Evolutionary conservation across 2,797 vertebrate species (phyloP), one percentile per base, ranked within the genome.

Genomic region (Neoniphon sammara): DNA sequence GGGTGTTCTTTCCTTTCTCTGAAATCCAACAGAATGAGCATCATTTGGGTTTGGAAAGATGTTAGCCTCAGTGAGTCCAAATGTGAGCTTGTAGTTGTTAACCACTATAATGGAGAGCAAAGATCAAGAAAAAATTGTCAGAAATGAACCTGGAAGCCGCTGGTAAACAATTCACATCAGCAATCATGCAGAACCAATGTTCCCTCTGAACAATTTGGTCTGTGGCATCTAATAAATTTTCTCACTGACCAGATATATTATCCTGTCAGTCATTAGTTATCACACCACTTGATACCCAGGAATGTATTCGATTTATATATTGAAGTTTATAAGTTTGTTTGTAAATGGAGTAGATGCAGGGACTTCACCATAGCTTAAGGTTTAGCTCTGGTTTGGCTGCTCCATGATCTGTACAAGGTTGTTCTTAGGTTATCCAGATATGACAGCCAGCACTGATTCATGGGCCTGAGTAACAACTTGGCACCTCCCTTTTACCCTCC

Each of bases 361-460:
- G 12, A 30, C 6, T 12, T 8, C 60, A 25, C 21, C 8, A 27
- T 27, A 27, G 25, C 25, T 27, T 27, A 27, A 2, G 25, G 25
- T 27, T 27, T 27, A 27, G 44, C 17, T 31, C 49, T 64, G 67
- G 53, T 69, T 8, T 70, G 57, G 42, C 56, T 71, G 77, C 49
- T 9, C 44, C 39, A 61, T 70, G 78, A 79, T 65, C 52, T 61
- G 60, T 77, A 68, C 44, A 53, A 58, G 74, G 77, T 80, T 78
- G 66, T 66, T 79, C 84, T 79, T 42, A 70, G 71, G 80, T 81
- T 80, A 85, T 71, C 55, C 64, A 42, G 54, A 66, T 62, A 69
- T 77, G 78, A 83, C 81, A 85, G 72, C 57, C 47, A 21, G 4
- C 34, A 25, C 62, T 63, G 82, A 87, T 84, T 83, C 67, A 88